These are phyloP conservation scores for Malthinus flaveolus DNA, from an alignment of 2,888 invertebrate species.

Conservation along the genomic window DNA sequence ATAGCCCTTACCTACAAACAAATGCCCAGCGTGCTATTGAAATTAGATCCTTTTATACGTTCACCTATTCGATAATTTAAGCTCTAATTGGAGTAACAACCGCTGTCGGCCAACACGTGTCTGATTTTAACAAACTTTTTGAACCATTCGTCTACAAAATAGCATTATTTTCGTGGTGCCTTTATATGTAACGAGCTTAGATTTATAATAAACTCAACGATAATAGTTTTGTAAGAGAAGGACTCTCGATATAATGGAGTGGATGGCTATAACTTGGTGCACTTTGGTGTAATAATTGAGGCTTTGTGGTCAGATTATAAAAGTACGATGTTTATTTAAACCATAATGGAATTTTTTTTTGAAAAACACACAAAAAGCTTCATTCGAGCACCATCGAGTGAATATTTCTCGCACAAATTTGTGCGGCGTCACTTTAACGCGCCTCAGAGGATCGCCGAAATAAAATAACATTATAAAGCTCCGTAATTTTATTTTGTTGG, in stretches of 20 bases:
- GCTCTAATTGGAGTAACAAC: constrained; percentile 48
- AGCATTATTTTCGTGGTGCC: constrained; percentile 38
- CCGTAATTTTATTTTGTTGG: constrained; percentile 22
- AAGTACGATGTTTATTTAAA: constrained; percentile 12
- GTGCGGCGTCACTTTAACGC: not conserved
- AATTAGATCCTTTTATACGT: constrained; percentile 23
- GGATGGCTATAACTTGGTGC: constrained; percentile 19
- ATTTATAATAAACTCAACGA: constrained; percentile 36
- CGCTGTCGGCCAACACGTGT: constrained; percentile 45
- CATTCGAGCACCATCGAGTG: too few species aligned
- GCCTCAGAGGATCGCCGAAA: not conserved
- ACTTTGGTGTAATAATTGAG: constrained; percentile 35
- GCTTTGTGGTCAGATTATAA: constrained; percentile 42
- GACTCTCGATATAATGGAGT: constrained; percentile 36
- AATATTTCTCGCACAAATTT: too few species aligned
- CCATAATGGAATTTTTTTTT: constrained; percentile 13
- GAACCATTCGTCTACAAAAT: constrained; percentile 43
- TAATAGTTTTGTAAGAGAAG: constrained; percentile 37
- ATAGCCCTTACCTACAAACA: constrained; percentile 42
- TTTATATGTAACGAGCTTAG: constrained; percentile 42
- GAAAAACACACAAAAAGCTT: constrained; percentile 4
- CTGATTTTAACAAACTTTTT: constrained; percentile 44
- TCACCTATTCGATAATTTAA: constrained; percentile 24
- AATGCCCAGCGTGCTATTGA: constrained; percentile 26
- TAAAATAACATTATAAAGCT: not conserved